Evolutionary conservation across 2,888 invertebrate genomes (phyloP), one percentile per base, ranked within the genome.

Genomic region (Ichneumoninae sp.): DNA sequence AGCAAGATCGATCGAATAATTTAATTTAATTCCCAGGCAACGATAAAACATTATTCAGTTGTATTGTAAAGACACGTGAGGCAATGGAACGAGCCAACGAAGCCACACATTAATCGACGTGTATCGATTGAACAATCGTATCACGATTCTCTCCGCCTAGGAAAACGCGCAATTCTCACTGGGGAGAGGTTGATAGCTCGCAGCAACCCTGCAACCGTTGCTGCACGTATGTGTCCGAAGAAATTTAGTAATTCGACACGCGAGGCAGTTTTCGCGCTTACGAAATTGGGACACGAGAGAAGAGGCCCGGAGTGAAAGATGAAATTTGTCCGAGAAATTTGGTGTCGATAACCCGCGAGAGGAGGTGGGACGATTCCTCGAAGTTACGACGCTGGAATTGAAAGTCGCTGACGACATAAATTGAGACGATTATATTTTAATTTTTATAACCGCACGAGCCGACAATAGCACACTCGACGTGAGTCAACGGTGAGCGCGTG

Each of bases 71-170:
- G 74, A 47, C 44, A 30, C 22, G 80, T 60, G 72, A 57, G 40
- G 50, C 33, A 75, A 75, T 69, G 50, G 40, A 70, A 60, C 36
- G 60, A 66, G 33, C 69, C 75, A 69, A 40, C 19, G 75, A 75
- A 70, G 33, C n/a, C 8, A 75, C 69, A 54, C 68, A 66, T 69
- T 60, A 74, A 80, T 80, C 75, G 75, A 81, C 26, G 26, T 30
- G 69, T 62, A 74, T 81, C 69, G 80, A 75, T 81, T 69, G 62
- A 70, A 81, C 69, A 81, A 81, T 81, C 81, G 81, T 70, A 75
- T 70, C 75, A 70, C 81, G 81, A 81, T 81, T 81, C 52, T 81
- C 52, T 70, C 16, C 76, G 44, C 22, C 62, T 40, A 69, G 75
- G 44, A 69, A 75, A 75, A 69, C 40, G 19, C 57, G n/a, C 47